These are phyloP conservation scores for silkworm (Bombyx mori) DNA, from an alignment of 1,140 invertebrate species.

Conservation along the genomic window ASM3026992v2 NC_085112.1:7906001-7906500, in stretches of 20 bases:
- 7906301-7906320: slow-evolving; percentile 61
- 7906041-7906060: slow-evolving; percentile 62
- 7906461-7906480: slow-evolving; percentile 67
- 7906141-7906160: slow-evolving; percentile 8
- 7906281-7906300: slow-evolving; percentile 81
- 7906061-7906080: slow-evolving; percentile 79
- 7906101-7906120: slow-evolving; percentile 65
- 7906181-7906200: slow-evolving; percentile 14
- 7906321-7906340: slow-evolving; percentile 48
- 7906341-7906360: slow-evolving; percentile 81
- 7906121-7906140: slow-evolving; percentile 67
- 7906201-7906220: slow-evolving; percentile 70
- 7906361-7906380: slow-evolving; percentile 76
- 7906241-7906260: slow-evolving; percentile 60
- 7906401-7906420: too few relatives aligned
- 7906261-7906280: slow-evolving; percentile 76
- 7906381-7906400: too few relatives aligned
- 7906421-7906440: too few relatives aligned
- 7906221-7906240: slow-evolving; percentile 71
- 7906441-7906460: background rate
- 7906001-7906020: slow-evolving; percentile 68
- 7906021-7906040: slow-evolving; percentile 73
- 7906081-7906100: slow-evolving; percentile 63
- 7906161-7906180: background rate
- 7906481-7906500: slow-evolving; percentile 75